Evolutionary conservation across 2,888 invertebrate genomes (phyloP).

Genomic region (Lithophane leautieri): DNA sequence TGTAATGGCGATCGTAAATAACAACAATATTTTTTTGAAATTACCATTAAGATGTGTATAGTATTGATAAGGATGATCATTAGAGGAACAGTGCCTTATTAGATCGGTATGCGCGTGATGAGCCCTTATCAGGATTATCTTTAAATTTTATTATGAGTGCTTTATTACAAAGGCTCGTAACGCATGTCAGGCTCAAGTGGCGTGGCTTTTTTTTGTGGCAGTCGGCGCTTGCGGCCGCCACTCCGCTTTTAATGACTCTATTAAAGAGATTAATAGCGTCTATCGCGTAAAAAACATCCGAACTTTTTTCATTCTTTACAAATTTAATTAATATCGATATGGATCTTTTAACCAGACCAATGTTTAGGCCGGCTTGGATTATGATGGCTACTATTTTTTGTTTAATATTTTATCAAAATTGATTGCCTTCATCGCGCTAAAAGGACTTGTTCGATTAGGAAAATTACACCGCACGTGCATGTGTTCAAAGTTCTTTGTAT

Average conservation of each 20-base stretch:
- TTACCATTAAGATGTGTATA: conserved; percentile 79
- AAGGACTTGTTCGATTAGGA: conserved; percentile 10
- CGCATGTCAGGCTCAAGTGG: conserved; percentile 69
- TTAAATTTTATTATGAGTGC: conserved; percentile 79
- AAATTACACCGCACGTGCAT: conserved; percentile 17
- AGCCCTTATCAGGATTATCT: conserved; percentile 72
- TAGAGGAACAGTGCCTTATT: conserved; percentile 66
- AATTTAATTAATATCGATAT: conserved; percentile 89
- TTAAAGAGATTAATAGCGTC: conserved; percentile 88
- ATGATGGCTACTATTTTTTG: conserved; percentile 27
- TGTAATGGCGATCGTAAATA: conserved; percentile 75
- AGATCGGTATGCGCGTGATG: conserved; percentile 71
- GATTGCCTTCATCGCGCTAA: conserved; percentile 8
- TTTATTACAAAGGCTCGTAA: conserved; percentile 74
- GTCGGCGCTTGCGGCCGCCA: conserved; percentile 79
- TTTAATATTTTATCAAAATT: conserved; percentile 9
- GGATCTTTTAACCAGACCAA: conserved; percentile 72
- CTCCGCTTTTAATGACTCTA: conserved; percentile 88
- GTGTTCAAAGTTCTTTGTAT: background rate
- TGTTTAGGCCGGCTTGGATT: conserved; percentile 59
- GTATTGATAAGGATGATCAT: conserved; percentile 73
- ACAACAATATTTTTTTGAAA: conserved; percentile 75
- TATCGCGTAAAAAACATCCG: conserved; percentile 84
- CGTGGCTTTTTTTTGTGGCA: conserved; percentile 69
- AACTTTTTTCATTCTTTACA: conserved; percentile 83